These are phyloP conservation scores for Gadopsis bispinosus DNA, from an alignment of 2,797 vertebrate genomes.

Conservation along the genomic window DNA sequence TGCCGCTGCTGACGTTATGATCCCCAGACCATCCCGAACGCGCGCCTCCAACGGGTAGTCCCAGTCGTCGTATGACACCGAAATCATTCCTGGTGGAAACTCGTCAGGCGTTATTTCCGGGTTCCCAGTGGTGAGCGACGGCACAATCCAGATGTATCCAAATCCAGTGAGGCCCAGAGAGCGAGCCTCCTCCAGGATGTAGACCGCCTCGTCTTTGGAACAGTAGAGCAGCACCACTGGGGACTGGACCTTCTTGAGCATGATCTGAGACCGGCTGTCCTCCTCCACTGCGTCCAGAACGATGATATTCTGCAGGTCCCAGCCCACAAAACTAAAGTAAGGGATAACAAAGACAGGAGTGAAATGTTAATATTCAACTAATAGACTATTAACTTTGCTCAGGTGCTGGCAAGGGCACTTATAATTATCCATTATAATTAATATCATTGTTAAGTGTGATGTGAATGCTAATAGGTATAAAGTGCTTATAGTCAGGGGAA, in stretches of 20 bases:
- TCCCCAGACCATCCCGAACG: constrained; percentile 94
- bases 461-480: constrained; percentile 57
- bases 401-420: constrained; percentile 61
- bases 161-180: constrained; percentile 96
- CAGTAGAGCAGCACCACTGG: constrained; percentile 96
- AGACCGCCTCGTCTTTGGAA: constrained; percentile 94
- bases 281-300: constrained; percentile 92
- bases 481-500: constrained; percentile 59
- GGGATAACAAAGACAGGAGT: constrained; percentile 48
- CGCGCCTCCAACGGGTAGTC: constrained; percentile 95
- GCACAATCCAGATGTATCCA: constrained; percentile 98
- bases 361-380: constrained; percentile 64
- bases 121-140: constrained; percentile 94
- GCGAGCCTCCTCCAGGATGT: constrained; percentile 94
- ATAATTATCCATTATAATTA: constrained; percentile 68
- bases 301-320: constrained; percentile 96
- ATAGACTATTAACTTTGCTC: constrained; percentile 64
- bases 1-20: constrained; percentile 93
- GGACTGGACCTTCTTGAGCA: constrained; percentile 97
- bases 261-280: constrained; percentile 92
- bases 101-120: constrained; percentile 92
- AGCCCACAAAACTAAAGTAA: constrained; percentile 91
- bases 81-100: constrained; percentile 96
- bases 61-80: constrained; percentile 97
- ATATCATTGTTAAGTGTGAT: constrained; percentile 61